These are phyloP conservation scores for Deilephila elpenor DNA, from an alignment of 2,888 invertebrate genomes.

Conservation along the genomic window DNA sequence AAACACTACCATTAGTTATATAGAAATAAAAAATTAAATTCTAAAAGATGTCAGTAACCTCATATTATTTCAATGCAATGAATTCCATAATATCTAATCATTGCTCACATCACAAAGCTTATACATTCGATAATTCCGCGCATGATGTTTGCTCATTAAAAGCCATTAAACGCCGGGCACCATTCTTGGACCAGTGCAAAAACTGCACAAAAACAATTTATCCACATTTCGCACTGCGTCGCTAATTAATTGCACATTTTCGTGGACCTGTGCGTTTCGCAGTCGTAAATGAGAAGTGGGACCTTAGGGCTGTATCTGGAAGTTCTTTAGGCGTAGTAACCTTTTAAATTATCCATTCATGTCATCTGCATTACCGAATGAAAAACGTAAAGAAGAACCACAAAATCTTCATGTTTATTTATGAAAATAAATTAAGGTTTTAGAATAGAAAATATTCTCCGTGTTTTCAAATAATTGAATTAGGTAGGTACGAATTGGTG, in stretches of 20 bases:
- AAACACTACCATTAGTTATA: too few relatives aligned
- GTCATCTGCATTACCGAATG: too few relatives aligned
- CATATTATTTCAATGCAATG: background rate
- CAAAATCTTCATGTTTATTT: too few relatives aligned
- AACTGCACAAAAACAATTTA: slow-evolving; percentile 28
- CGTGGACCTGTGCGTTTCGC: slow-evolving; percentile 27
- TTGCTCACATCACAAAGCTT: background rate
- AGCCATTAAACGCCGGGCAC: slow-evolving; percentile 22
- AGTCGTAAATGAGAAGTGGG: slow-evolving; percentile 16
- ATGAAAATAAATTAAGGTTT: too few relatives aligned
- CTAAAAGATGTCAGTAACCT: background rate
- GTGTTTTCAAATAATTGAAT: too few relatives aligned
- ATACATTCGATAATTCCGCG: slow-evolving; percentile 25
- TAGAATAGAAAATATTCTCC: too few relatives aligned
- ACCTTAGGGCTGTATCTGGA: slow-evolving; percentile 9
- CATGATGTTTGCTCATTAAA: slow-evolving; percentile 29
- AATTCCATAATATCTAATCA: background rate
- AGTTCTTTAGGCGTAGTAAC: background rate
- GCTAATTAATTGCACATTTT: slow-evolving; percentile 74
- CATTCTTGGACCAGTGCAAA: slow-evolving; percentile 19
- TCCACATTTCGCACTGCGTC: slow-evolving; percentile 55
- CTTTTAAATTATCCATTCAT: too few relatives aligned
- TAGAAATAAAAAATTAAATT: too few relatives aligned
- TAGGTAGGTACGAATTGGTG: too few relatives aligned
- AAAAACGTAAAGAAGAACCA: too few relatives aligned